phyloP scores from a whole-genome alignment of 2,797 vertebrate genomes.

The Aplochiton taeniatus region DNA sequence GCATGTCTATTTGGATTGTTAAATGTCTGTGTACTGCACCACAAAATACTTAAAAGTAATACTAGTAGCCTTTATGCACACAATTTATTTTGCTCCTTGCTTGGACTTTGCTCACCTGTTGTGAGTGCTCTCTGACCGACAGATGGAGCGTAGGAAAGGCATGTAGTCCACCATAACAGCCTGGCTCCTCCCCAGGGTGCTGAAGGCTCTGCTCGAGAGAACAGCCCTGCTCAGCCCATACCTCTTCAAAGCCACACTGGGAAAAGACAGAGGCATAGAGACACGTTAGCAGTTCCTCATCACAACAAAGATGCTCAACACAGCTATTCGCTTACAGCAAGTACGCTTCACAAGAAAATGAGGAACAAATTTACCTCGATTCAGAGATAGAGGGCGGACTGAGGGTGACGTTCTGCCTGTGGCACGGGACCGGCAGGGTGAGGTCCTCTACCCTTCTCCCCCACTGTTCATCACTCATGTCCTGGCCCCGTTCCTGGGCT shows the following conservation, averaged over 20 bases:
- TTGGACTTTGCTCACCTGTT: constrained; percentile 75
- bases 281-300: too few species aligned
- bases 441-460: constrained; percentile 57
- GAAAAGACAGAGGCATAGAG: constrained; percentile 33
- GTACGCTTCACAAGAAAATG: not conserved
- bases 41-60: too few species aligned
- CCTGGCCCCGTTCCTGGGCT: constrained; percentile 32
- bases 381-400: constrained; percentile 54
- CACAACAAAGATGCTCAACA: not conserved
- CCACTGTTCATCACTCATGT: constrained; percentile 45
- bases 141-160: constrained; percentile 84
- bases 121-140: constrained; percentile 75
- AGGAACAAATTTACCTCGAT: constrained; percentile 65
- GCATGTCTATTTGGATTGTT: too few species aligned
- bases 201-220: constrained; percentile 72
- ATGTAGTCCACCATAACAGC: constrained; percentile 82
- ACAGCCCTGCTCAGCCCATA: constrained; percentile 70
- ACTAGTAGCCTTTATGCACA: too few species aligned
- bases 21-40: too few species aligned
- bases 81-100: too few species aligned
- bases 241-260: constrained; percentile 71
- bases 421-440: constrained; percentile 53
- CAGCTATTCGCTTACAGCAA: not conserved
- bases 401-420: constrained; percentile 62
- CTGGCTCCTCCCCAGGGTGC: constrained; percentile 76